A percentile compares a stretch with the other conserved stretches of the same genome.
These are phyloP conservation scores for Pempheris klunzingeri DNA, from an alignment of 2,797 vertebrate genomes.

Conservation along the genomic window DNA sequence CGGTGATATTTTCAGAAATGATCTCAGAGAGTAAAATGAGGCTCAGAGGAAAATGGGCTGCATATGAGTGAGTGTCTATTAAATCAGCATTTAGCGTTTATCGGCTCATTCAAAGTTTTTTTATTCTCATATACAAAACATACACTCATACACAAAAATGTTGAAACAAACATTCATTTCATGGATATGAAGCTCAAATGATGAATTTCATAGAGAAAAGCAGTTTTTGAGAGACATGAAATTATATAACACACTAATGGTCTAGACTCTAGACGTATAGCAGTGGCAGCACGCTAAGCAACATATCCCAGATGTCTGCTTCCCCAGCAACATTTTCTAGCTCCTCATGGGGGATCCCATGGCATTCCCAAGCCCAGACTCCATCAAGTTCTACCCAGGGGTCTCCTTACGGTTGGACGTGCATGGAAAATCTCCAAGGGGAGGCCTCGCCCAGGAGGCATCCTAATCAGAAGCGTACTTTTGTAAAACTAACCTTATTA, in stretches of 20 bases:
- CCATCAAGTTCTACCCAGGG: no score
- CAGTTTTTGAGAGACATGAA: neutral
- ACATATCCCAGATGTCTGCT: no score
- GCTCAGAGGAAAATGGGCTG: neutral
- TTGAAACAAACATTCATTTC: neutral
- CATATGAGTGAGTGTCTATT: neutral
- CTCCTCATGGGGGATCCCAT: no score
- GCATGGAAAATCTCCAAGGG: no score
- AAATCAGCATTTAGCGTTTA: constrained; percentile 3
- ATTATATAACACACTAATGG: neutral
- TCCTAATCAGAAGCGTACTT: no score
- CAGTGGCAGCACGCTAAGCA: no score
- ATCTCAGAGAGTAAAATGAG: neutral
- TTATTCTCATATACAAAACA: neutral
- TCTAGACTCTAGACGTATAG: neutral
- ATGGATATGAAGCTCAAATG: neutral
- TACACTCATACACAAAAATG: neutral
- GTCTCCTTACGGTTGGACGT: no score
- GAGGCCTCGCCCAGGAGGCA: no score
- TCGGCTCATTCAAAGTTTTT: neutral
- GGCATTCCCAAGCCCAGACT: no score
- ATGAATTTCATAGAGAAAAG: neutral
- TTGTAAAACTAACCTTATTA: neutral
- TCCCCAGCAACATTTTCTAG: no score
- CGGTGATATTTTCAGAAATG: neutral